Evolutionary conservation across 1,140 invertebrate species (phyloP), one percentile per base, ranked within the genome.

Genomic region (Drosophila funebris): DNA sequence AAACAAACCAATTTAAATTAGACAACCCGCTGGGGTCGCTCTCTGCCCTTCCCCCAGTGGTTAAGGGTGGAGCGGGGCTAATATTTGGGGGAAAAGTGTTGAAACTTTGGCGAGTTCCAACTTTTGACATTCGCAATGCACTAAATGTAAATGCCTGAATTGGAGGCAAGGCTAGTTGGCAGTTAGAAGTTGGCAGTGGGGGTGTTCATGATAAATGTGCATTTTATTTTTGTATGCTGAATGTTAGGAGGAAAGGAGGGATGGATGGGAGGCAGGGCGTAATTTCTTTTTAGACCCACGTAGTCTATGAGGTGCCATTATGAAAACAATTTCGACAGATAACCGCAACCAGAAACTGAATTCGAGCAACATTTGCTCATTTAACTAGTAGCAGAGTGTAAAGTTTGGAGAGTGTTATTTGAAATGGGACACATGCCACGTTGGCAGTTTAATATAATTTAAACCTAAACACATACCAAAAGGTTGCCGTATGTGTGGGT

Each of bases 1-100:
- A 88, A 88, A 88, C 83, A 88, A 87, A 88, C 84, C 83, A 88
- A 88, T 88, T 88, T 88, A 83, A 88, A 89, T 88, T 87, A 88
- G 83, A 87, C 79, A 73, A 61, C 72, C 72, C 54, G 64, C 61
- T 66, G 61, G 68, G 61, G 24, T 39, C 37, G 27, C 20, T 13
- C 5, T n/a, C n/a, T n/a, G n/a, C n/a, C n/a, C 22, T 46, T 41
- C 53, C 62, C 46, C 52, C 43, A 53, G 43, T 18, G 9, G 36
- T 8, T 9, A 8, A 5, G 33, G 7, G 33, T 1, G 9, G 50
- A 9, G 16, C 1, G 36, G 41, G 57, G 62, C 76, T 78, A 78
- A 78, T 78, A 78, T 62, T 67, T 29, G 48, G 60, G 43, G 63
- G 39, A 56, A 81, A 73, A 85, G 82, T 81, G 78, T 75, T 81